phyloP scores from a whole-genome alignment of 2,797 vertebrate species.

The Lepidocolaptes lacrymiger region DNA sequence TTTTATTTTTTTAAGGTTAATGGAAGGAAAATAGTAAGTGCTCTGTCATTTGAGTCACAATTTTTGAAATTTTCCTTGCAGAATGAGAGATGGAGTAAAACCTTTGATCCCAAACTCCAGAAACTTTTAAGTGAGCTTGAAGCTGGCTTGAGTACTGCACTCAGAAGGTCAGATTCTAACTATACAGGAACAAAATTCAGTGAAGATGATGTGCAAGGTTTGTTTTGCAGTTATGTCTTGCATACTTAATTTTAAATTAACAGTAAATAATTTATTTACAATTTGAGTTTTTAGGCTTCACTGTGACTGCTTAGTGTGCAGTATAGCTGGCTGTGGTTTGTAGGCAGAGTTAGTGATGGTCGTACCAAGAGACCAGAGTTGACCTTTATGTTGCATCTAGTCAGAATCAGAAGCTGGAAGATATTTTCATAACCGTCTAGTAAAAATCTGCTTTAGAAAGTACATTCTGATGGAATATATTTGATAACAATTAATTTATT shows the following conservation, averaged over 20 bases:
- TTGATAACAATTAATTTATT: neutral
- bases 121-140: constrained; percentile 91
- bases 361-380: neutral
- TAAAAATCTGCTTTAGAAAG: neutral
- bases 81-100: constrained; percentile 92
- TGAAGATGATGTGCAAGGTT: constrained; percentile 89
- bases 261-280: neutral
- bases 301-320: neutral
- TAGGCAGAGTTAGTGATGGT: neutral
- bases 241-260: neutral
- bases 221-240: neutral
- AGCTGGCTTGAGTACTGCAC: constrained; percentile 86
- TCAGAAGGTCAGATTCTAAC: constrained; percentile 83
- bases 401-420: neutral
- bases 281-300: neutral
- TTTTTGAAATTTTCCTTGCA: constrained; percentile 63
- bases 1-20: neutral
- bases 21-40: neutral
- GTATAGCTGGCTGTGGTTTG: neutral
- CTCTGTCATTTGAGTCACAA: neutral
- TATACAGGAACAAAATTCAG: constrained; percentile 72
- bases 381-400: neutral
- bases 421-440: neutral
- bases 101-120: constrained; percentile 93
- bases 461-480: neutral